A percentile compares a stretch with the other conserved stretches of the same genome.
Evolutionary conservation across 2,888 invertebrate species (phyloP).

Genomic region (Drosophila pullipes): DNA sequence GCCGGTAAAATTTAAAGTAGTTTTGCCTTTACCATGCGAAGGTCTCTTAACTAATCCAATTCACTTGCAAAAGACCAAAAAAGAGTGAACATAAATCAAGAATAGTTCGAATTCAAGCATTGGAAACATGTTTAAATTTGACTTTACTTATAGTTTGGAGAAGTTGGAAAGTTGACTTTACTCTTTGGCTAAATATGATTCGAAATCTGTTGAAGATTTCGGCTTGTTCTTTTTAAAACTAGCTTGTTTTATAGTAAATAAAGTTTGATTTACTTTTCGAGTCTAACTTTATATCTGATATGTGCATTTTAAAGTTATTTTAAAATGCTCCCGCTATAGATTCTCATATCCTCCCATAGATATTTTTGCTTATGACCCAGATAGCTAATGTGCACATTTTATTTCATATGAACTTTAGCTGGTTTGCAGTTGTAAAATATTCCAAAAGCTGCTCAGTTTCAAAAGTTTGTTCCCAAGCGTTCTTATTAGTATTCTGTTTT

Average conservation of each 20-base stretch:
- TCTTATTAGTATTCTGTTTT: neutral
- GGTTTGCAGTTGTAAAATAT: neutral
- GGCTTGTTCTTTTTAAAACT: neutral
- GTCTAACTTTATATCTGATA: too few relatives aligned
- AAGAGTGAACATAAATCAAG: neutral
- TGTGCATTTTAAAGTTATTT: neutral
- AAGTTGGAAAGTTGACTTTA: neutral
- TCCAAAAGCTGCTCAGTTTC: neutral
- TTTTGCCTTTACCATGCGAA: neutral
- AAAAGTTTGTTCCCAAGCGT: neutral
- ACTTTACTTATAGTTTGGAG: too few relatives aligned
- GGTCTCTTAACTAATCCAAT: neutral
- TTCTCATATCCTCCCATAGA: neutral
- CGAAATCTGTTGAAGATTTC: neutral
- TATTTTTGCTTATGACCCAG: neutral
- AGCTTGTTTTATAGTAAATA: neutral
- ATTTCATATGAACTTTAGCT: neutral
- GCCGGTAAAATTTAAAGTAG: conserved; percentile 3
- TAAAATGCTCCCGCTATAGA: neutral
- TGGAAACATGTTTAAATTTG: neutral
- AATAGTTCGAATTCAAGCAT: neutral
- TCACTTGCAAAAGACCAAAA: neutral
- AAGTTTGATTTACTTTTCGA: neutral
- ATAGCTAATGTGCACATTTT: neutral
- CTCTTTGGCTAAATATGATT: neutral